Conservation (phyloP, 2,113 vertebrate genomes). For the Malurus alboscapulatus region DNA sequence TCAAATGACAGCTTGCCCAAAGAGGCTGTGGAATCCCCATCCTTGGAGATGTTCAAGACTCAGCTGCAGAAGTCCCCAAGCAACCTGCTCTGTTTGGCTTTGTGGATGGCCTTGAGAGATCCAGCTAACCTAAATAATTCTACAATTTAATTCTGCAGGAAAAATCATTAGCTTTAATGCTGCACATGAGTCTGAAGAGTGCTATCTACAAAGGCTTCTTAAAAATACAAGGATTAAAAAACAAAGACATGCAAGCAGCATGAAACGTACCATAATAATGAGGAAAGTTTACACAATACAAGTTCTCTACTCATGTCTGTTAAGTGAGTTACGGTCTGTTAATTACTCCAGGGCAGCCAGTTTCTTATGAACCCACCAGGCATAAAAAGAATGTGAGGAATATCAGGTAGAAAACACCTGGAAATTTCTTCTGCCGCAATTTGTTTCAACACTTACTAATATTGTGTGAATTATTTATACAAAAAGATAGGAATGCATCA, state of each 20-base stretch:
- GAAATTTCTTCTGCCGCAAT: not conserved
- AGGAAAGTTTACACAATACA: not conserved
- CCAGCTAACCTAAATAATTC: not conserved
- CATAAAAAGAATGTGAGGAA: constrained; percentile 35
- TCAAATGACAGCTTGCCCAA: not conserved
- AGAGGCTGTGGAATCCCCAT: not conserved
- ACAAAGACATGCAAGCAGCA: not conserved
- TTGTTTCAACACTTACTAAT: constrained; percentile 36
- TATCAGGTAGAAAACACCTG: constrained; percentile 49
- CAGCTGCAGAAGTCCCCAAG: not conserved
- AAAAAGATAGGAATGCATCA: not conserved
- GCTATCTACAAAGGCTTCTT: not conserved
- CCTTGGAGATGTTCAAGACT: not conserved
- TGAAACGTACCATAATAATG: not conserved
- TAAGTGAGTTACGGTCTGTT: constrained; percentile 21
- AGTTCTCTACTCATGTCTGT: not conserved
- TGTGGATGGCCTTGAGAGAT: not conserved
- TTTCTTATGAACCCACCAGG: not conserved
- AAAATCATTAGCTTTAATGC: not conserved
- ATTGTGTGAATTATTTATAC: not conserved
- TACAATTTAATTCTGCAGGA: not conserved
- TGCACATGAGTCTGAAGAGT: not conserved
- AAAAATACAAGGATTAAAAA: not conserved
- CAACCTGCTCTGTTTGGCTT: not conserved
- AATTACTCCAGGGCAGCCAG: constrained; percentile 8